These are phyloP conservation scores for Verasper variegatus DNA, from an alignment of 2,113 vertebrate species.

Conservation along the genomic window DNA sequence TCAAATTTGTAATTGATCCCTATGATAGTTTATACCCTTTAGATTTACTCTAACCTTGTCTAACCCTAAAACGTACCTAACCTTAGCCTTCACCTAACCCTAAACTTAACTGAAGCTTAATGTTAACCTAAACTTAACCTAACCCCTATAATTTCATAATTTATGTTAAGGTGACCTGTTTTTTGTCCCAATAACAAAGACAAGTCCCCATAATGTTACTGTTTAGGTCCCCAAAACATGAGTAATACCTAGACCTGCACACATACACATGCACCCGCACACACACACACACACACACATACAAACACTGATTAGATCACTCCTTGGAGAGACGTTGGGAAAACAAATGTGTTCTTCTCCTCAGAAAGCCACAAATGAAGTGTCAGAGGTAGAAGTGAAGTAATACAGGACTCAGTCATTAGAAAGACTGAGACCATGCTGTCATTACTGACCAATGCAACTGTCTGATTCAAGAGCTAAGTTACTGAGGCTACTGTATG, in stretches of 20 bases:
- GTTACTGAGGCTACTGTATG: not conserved
- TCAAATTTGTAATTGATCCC: slow-evolving; percentile 62
- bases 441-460: not conserved
- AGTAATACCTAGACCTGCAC: not conserved
- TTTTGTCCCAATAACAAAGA: too few species aligned
- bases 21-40: slow-evolving; percentile 62
- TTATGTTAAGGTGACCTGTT: too few species aligned
- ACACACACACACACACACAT: slow-evolving; percentile 11
- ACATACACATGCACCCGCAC: slow-evolving; percentile 7
- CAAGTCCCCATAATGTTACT: too few species aligned
- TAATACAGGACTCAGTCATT: slow-evolving; percentile 40
- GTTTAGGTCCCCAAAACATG: too few species aligned
- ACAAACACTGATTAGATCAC: slow-evolving; percentile 44
- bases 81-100: too few species aligned
- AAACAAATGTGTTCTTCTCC: slow-evolving; percentile 48
- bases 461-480: slow-evolving; percentile 14
- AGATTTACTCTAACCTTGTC: not conserved
- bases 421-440: slow-evolving; percentile 25
- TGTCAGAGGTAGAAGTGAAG: slow-evolving; percentile 42
- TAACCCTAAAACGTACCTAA: too few species aligned
- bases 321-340: slow-evolving; percentile 36
- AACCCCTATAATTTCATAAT: too few species aligned
- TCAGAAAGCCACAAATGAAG: slow-evolving; percentile 41
- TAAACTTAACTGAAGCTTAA: too few species aligned
- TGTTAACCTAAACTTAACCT: too few species aligned